Conservation (phyloP, 1,140 invertebrate species). For the Eufriesea mexicana region DNA sequence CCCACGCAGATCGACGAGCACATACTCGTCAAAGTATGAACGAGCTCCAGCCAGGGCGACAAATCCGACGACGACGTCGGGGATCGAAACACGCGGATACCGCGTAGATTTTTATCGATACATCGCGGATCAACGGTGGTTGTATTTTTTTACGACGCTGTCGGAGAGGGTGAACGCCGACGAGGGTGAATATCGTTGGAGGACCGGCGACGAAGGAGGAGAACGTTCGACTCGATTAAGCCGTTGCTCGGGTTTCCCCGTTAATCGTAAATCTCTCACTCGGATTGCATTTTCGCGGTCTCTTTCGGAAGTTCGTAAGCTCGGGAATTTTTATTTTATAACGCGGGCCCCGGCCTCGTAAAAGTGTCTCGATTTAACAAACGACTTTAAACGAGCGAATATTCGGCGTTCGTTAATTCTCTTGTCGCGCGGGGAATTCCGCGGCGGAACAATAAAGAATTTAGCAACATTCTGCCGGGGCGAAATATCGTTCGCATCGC, state of each 20-base stretch:
- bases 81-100: not conserved
- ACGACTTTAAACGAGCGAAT: not conserved
- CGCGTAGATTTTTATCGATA: not conserved
- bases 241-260: too few relatives aligned
- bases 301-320: too few relatives aligned
- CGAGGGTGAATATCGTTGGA: not conserved
- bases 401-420: not conserved
- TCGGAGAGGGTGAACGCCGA: too few relatives aligned
- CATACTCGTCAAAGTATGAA: constrained; percentile 28
- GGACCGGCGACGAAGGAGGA: not conserved
- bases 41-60: constrained; percentile 39
- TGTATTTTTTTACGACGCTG: not conserved
- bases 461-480: not conserved
- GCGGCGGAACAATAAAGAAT: too few relatives aligned
- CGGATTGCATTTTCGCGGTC: not conserved
- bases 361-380: too few relatives aligned
- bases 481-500: not conserved
- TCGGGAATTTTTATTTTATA: too few relatives aligned
- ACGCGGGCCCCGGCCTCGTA: not conserved
- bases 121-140: not conserved
- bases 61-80: constrained; percentile 27
- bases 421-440: not conserved
- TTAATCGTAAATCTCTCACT: too few relatives aligned
- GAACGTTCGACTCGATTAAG: not conserved
- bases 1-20: constrained; percentile 26